Base-by-base conservation (phyloP, 2,113 vertebrate genomes). In the Cyrtonyx montezumae region DNA sequence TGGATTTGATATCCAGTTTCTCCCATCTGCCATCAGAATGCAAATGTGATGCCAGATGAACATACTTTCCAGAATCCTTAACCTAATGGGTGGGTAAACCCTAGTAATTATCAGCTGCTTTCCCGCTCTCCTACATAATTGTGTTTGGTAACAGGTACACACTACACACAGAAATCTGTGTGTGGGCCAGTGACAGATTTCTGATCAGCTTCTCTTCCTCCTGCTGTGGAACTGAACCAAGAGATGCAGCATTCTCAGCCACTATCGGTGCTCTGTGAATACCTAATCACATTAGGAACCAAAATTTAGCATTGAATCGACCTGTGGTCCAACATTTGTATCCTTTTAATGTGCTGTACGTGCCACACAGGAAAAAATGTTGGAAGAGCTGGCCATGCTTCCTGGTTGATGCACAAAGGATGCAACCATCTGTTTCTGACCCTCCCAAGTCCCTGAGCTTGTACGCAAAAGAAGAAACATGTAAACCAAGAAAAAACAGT, bases 41-140 rank as follows among this genome's bases (percentile, higher is more conserved):
- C 75, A 91, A 73, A 93, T 91, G 81, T 32, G 32, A 53, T 45
- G 49, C 88, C 85, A 69, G 76, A 59, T 94, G 74, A 94, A 96
- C 77, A 80, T 93, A 48, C 83, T 89, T 87, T 84, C 75, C 61
- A 95, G 79, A 88, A 92, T 79, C 49, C 92, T 97, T 96, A 96
- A 90, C 93, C 94, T 93, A 93, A 94, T 88, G 51, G 87, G 77
- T 71, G 86, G 71, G 88, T 66, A 90, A 96, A 96, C 80, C 34
- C 81, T 87, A 18, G 55, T 3, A 80, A 95, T 94, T 93, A 90
- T 18, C 70, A 78, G 81, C 71, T 96, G 77, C 91, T 93, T 91
- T 70, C 87, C 78, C 93, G 37, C 84, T 78, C 55, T 86, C 25
- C 20, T 56, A 53, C 9, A 0, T 91, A 86, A 82, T 92, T 71